A percentile compares a stretch with the other conserved stretches of the same genome.
Evolutionary conservation across 2,113 vertebrate species (phyloP).

Genomic region (Potamarius usumacintae): DNA sequence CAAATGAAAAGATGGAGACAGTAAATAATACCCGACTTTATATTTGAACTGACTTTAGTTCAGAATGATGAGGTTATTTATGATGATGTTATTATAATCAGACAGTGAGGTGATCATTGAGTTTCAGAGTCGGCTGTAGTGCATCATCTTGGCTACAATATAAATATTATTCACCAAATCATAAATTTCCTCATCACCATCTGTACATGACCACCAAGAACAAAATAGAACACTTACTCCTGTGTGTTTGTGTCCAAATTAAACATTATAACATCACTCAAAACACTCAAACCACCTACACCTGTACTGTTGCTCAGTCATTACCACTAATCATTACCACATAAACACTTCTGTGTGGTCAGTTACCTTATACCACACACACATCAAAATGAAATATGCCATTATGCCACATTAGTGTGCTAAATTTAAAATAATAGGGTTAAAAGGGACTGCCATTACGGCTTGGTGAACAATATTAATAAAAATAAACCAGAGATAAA

Average conservation of each 20-base stretch:
- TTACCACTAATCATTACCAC: neutral
- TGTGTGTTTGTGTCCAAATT: neutral
- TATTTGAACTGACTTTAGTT: neutral
- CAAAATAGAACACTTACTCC: neutral
- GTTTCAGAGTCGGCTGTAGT: neutral
- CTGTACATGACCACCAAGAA: neutral
- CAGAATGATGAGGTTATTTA: neutral
- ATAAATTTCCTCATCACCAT: neutral
- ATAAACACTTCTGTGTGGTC: neutral
- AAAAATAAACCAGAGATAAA: neutral
- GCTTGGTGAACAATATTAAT: neutral
- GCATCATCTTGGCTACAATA: neutral
- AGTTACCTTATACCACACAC: neutral
- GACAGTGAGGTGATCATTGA: neutral
- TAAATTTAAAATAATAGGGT: neutral
- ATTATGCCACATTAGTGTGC: neutral
- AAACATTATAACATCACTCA: neutral
- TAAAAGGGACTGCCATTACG: neutral
- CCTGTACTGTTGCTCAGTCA: neutral
- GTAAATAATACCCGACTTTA: neutral
- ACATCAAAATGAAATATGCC: neutral
- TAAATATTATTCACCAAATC: neutral
- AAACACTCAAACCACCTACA: neutral
- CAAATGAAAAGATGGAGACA: neutral
- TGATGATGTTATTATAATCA: slow-evolving; percentile 1